Evolutionary conservation across 1,140 invertebrate genomes (phyloP), one percentile per base, ranked within the genome.

Genomic region (Geopemphigus sp.): DNA sequence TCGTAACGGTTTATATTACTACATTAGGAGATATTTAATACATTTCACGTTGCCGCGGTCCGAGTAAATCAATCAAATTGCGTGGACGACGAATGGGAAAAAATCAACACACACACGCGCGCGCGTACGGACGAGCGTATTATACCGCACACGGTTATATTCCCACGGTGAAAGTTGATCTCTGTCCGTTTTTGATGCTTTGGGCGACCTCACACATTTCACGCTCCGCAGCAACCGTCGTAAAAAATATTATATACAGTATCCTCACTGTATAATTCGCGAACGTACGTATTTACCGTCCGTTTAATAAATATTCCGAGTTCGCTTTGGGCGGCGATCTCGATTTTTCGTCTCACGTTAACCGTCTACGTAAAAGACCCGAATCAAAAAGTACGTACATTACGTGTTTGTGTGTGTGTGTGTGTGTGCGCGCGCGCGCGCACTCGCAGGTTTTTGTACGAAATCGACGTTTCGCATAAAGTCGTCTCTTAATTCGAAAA

Each of bases 101-200:
- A 6, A 54, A 54, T 2, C 19, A 11, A 39, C 8, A 19, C 22
- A 61, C 59, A 61, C 59, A 26, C 19, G 14, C 6, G 26, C 59
- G 24, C 5, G 15, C n/a, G 1, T 26, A 15, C 59, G 5, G 11
- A n/a, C n/a, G n/a, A n/a, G n/a, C 15, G 3, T 54, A 54, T n/a
- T 63, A 63, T 32, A 59, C 24, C 22, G 11, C 56, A 26, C 22
- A 24, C 11, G 14, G 4, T 61, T 0, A 12, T 11, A 22, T 74
- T 78, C 74, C 74, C 74, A 78, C 74, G 57, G 74, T 78, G 74
- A 78, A 78, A 78, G 74, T 61, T 78, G 57, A 78, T 78, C 74
- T 78, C 74, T 63, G 57, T 50, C 74, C 45, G 57, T 78, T 63
- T 63, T 63, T 63, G 74, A 78, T 61, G 74, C 74, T 78, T 50